These are phyloP conservation scores for Pentamera pediparva DNA, from an alignment of 53 echinoderm and acorn worm species.

Conservation along the genomic window DNA sequence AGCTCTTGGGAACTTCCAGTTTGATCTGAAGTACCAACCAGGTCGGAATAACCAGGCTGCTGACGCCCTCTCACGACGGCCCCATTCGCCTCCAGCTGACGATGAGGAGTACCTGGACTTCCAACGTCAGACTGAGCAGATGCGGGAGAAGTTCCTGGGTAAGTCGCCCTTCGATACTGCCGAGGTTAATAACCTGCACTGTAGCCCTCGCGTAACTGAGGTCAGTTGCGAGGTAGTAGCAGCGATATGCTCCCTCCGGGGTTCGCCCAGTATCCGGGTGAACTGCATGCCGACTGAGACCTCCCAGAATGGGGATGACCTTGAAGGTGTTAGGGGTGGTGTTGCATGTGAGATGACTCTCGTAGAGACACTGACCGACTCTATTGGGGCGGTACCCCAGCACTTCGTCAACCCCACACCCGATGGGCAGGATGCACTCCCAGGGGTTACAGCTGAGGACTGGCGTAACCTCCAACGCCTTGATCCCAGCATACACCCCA, in stretches of 20 bases:
- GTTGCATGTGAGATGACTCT: background rate
- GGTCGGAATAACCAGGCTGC: constrained; percentile 50
- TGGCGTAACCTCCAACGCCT: constrained; percentile 13
- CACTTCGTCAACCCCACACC: background rate
- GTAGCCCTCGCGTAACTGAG: background rate
- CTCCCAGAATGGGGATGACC: background rate
- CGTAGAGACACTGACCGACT: constrained; percentile 40
- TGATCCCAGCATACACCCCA: constrained; percentile 15
- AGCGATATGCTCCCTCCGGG: background rate
- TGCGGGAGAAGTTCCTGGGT: constrained; percentile 13
- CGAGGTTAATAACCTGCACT: background rate
- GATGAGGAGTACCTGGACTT: background rate
- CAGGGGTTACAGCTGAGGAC: background rate
- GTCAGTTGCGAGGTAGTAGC: background rate
- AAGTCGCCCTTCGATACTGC: background rate
- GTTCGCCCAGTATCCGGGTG: background rate
- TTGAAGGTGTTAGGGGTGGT: background rate
- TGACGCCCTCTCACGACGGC: constrained; percentile 59
- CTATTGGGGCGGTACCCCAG: constrained; percentile 12
- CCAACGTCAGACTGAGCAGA: constrained; percentile 3
- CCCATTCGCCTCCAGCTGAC: constrained; percentile 22
- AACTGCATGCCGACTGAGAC: background rate
- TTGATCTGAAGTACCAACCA: constrained; percentile 52
- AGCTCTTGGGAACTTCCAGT: constrained; percentile 43
- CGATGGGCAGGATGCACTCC: constrained; percentile 22